Conservation (phyloP, 1,140 invertebrate species). For the Musca domestica region DNA sequence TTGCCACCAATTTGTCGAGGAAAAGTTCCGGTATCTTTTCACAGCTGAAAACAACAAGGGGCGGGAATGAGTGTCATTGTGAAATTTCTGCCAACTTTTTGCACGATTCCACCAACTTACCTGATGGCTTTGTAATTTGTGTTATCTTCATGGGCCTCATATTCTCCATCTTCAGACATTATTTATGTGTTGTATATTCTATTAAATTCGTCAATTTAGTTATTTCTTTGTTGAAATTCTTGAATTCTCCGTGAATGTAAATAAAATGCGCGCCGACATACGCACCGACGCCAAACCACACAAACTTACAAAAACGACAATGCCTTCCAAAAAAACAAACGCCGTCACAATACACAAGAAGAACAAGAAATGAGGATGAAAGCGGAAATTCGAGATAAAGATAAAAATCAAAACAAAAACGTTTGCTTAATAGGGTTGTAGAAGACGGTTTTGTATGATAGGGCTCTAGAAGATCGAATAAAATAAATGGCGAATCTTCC, state of each 20-base stretch:
- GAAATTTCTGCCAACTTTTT: background rate
- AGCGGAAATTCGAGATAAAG: too few species aligned
- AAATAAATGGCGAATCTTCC: too few species aligned
- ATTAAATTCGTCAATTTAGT: background rate
- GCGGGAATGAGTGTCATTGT: background rate
- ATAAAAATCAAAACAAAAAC: too few species aligned
- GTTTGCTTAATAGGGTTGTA: too few species aligned
- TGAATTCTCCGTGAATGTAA: too few species aligned
- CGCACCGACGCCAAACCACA: background rate
- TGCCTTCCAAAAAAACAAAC: too few species aligned
- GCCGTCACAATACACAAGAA: too few species aligned
- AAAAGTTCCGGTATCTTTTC: slow-evolving; percentile 64
- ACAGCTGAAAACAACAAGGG: slow-evolving; percentile 56
- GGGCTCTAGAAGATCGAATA: too few species aligned
- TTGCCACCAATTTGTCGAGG: slow-evolving; percentile 61
- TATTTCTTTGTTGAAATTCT: background rate
- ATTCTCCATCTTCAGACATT: slow-evolving; percentile 20
- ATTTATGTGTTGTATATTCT: too few species aligned
- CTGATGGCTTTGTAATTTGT: slow-evolving; percentile 26
- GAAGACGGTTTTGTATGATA: too few species aligned
- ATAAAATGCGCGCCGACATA: background rate
- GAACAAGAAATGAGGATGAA: too few species aligned
- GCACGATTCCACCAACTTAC: background rate
- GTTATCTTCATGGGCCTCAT: background rate
- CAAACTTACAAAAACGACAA: too few species aligned